These are phyloP conservation scores for Stichodactyla helianthus DNA, from an alignment of 64 coral and sea anemone species.

Conservation along the genomic window DNA sequence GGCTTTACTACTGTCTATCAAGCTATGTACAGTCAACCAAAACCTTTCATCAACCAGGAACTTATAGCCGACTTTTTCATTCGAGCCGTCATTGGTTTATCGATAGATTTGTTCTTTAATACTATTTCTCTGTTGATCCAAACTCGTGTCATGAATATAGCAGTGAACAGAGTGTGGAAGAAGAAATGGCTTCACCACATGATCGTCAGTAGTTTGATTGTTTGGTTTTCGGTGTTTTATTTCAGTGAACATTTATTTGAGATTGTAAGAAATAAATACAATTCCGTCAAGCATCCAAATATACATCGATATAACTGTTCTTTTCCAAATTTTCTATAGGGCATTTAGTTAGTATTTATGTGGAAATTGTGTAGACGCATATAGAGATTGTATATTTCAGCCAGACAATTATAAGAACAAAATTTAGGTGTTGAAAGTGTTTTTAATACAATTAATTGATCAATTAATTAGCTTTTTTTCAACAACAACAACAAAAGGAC, in stretches of 20 bases:
- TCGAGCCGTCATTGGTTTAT: constrained; percentile 25
- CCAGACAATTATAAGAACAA: no score
- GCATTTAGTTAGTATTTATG: no score
- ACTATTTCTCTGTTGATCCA: constrained; percentile 51
- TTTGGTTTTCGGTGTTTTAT: not conserved
- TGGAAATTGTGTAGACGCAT: no score
- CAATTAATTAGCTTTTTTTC: no score
- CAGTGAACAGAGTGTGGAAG: constrained; percentile 18
- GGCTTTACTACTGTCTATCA: constrained; percentile 17
- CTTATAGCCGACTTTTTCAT: constrained; percentile 25
- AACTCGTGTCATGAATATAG: constrained; percentile 45
- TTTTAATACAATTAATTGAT: no score
- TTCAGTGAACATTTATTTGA: not conserved
- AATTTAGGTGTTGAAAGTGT: no score
- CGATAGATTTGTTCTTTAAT: constrained; percentile 58
- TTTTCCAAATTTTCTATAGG: not conserved
- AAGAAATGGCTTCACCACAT: constrained; percentile 42
- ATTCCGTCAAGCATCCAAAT: not conserved
- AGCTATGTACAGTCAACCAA: constrained; percentile 1
- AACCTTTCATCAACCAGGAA: not conserved
- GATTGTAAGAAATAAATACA: not conserved
- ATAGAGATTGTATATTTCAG: no score
- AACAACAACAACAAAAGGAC: no score
- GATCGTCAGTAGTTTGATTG: constrained; percentile 4
- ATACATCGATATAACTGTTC: not conserved